Base-by-base conservation (phyloP, 1,140 invertebrate species). In the Drosophila kanapiae region DNA sequence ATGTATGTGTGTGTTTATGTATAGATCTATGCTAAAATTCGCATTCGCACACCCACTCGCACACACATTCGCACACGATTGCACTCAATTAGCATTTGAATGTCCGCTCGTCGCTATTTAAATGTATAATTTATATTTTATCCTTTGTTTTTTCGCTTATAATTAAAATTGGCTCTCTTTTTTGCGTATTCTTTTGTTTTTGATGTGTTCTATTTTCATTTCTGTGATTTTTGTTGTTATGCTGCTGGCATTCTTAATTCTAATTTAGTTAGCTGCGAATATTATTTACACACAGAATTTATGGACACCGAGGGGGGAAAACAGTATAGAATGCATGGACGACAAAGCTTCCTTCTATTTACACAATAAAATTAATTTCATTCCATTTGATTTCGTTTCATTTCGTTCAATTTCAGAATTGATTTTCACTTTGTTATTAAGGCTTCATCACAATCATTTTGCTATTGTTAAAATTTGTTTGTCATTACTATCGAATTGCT, bases 201-300 rank as follows among this genome's bases (percentile, higher is more conserved):
- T 29, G 45, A 51, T 31, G 14, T 49, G 47, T 57, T 60, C 45
- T n/a, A 14, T 13, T 11, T 23, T 58, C 4, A 27, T 59, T 57
- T 37, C 37, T 27, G 38, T 75, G 47, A 35, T 48, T 70, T 38
- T 23, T 27, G 42, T 70, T 57, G 38, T 58, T 37, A 65, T 54
- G 54, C 48, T 29, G 49, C 45, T 70, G 77, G 61, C 62, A 51
- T 71, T 70, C 85, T 84, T 83, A 84, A 75, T 49, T 58, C 62
- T 87, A 75, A 81, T 84, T 84, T 78, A 75, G 77, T 90, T 90
- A 78, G 69, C 64, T 61, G 76, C 54, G 78, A 38, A 81, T 81
- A 67, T 37, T 88, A 87, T 87, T 83, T 87, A 87, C 82, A 85
- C 75, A 86, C 76, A 75, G 71, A 85, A 69, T 62, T 71, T 42